These are phyloP conservation scores for Odontophorus gujanensis DNA, from an alignment of 2,113 vertebrate genomes.

Conservation along the genomic window DNA sequence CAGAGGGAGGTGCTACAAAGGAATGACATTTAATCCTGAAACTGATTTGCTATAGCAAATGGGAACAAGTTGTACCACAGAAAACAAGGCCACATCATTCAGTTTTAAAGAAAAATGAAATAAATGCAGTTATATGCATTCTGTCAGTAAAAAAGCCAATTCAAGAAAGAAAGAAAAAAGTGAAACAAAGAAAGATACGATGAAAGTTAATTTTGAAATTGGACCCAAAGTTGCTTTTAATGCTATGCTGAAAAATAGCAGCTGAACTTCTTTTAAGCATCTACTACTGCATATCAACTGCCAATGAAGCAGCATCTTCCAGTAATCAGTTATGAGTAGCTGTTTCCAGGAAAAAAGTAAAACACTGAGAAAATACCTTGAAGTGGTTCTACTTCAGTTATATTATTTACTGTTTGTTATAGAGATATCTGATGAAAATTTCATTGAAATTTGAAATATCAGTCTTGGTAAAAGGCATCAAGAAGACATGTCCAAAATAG, in stretches of 20 bases:
- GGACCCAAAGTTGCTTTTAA: background rate
- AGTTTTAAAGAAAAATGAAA: background rate
- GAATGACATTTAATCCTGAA: background rate
- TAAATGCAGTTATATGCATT: background rate
- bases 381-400: background rate
- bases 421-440: background rate
- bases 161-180: no score
- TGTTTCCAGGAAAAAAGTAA: background rate
- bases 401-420: background rate
- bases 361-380: background rate
- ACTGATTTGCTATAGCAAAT: background rate
- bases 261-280: background rate
- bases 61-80: background rate
- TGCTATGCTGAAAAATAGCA: background rate
- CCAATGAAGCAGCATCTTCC: background rate
- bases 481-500: background rate
- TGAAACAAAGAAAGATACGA: background rate
- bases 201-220: background rate
- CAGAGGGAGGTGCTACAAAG: background rate
- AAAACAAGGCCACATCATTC: rapidly evolving
- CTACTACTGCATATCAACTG: background rate
- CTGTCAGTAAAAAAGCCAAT: background rate
- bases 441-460: background rate
- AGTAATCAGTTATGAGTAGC: background rate
- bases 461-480: background rate